Base-by-base conservation (phyloP, 2,888 invertebrate species). In the Nomada goodeniana region DNA sequence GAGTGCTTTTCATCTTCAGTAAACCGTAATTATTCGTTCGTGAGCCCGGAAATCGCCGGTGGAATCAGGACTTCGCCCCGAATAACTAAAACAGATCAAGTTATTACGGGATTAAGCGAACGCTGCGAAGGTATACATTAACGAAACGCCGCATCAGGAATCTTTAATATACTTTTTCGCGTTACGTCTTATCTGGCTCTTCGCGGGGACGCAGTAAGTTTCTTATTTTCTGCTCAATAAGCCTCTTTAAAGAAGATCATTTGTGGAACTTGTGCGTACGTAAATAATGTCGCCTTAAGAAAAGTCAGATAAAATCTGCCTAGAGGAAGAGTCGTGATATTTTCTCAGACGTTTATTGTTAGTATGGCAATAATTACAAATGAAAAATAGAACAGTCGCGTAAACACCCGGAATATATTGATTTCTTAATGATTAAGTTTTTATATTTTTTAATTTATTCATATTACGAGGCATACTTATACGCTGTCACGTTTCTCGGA, bases 1-100 rank as follows among this genome's bases (percentile, higher is more conserved):
- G n/a, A 61, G 11, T 69, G 52, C 52, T 64, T 44, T 23, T 29
- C 20, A 1, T 15, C 23, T 2, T 11, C 1, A 50, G 3, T 44
- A 76, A 76, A 29, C 52, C 55, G 36, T 42, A 52, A 76, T 72
- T 76, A 72, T 76, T 75, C 76, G 61, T 57, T 57, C 73, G 11
- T 20, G 65, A 73, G 29, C 11, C 11, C 1, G 44, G 15, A 44
- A 64, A 55, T 64, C 72, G 26, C 23, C 23, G 26, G 15, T 50
- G 36, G 55, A 64, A 50, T 60, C 20, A 29, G 20, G 57, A n/a
- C 42, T 59, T 52, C n/a, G 36, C 23, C 23, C 11, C 23, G 65
- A 60, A 64, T 55, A 76, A 71, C 52, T 36, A 61, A 63, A 61
- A 50, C 47, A 20, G 55, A 53, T 71, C 64, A 67, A 80, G 36